phyloP scores from a whole-genome alignment of 2,888 invertebrate genomes.

The Linnaemya tessellans region DNA sequence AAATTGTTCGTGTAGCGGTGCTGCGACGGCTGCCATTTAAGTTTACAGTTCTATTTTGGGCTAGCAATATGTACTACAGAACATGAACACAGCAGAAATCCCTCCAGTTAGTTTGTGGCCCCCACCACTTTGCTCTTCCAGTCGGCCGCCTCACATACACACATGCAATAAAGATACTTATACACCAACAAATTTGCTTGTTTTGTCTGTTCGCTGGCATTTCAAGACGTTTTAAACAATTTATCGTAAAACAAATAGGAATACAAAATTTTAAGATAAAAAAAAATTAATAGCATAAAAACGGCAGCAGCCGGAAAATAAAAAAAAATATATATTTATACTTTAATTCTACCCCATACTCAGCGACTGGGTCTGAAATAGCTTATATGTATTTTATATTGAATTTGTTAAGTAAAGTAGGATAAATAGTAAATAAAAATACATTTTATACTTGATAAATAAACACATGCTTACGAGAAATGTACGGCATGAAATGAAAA shows the following conservation, averaged over 20 bases:
- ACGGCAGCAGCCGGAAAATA: slow-evolving; percentile 43
- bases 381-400: background rate
- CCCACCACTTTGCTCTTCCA: slow-evolving; percentile 41
- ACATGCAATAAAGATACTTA: background rate
- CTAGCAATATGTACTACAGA: slow-evolving; percentile 1
- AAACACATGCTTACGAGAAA: slow-evolving; percentile 7
- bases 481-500: background rate
- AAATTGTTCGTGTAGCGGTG: slow-evolving; percentile 13
- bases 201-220: background rate
- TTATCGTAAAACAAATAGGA: slow-evolving; percentile 52
- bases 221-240: slow-evolving; percentile 27
- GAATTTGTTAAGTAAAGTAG: slow-evolving; percentile 1
- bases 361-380: slow-evolving; percentile 1
- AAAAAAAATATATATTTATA: slow-evolving; percentile 11
- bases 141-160: background rate
- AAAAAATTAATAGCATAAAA: slow-evolving; percentile 28
- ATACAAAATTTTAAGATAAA: slow-evolving; percentile 32
- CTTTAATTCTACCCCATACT: slow-evolving; percentile 23
- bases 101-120: slow-evolving; percentile 39
- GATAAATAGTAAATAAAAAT: slow-evolving; percentile 7
- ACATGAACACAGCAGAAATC: slow-evolving; percentile 3
- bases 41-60: slow-evolving; percentile 41
- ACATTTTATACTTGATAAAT: background rate
- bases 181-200: background rate
- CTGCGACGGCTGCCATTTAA: background rate